phyloP scores from a whole-genome alignment of 2,113 vertebrate genomes.

The Deroptyus accipitrinus region DNA sequence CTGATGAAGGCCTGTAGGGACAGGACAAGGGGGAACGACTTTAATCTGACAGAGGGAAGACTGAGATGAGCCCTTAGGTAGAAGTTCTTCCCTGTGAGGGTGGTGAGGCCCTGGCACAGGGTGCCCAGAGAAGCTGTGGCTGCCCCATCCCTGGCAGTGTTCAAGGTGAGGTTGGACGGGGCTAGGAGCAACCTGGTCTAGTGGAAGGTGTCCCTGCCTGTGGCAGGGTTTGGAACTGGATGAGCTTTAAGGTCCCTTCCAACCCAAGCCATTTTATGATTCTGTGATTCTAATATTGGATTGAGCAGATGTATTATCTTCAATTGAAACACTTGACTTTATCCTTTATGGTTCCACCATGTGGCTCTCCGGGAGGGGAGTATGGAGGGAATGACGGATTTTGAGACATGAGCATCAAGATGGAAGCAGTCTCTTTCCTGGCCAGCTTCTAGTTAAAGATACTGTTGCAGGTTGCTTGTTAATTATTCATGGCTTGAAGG shows the following conservation, averaged over 20 bases:
- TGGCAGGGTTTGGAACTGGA: neutral
- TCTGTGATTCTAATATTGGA: fast-evolving
- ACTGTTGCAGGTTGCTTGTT: neutral
- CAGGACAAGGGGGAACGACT: too few species aligned
- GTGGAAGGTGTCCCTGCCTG: neutral
- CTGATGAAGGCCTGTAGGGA: too few species aligned
- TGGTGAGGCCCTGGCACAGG: neutral
- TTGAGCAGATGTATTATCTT: fast-evolving
- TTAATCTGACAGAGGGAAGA: too few species aligned
- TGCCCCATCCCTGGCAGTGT: neutral
- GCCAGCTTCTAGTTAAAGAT: neutral
- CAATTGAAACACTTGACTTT: neutral
- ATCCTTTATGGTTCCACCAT: fast-evolving
- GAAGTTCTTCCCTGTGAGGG: neutral
- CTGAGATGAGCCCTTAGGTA: too few species aligned
- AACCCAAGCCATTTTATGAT: neutral
- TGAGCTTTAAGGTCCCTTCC: neutral
- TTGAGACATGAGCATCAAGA: fast-evolving
- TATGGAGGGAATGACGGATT: fast-evolving
- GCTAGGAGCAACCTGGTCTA: neutral
- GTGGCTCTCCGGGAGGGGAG: neutral
- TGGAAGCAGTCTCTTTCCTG: neutral
- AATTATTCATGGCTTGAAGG: slow-evolving; percentile 41
- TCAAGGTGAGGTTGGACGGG: fast-evolving
- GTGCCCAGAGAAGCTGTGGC: neutral